Conservation (phyloP, 2,113 vertebrate species). For the Dolichallabes microphthalmus region DNA sequence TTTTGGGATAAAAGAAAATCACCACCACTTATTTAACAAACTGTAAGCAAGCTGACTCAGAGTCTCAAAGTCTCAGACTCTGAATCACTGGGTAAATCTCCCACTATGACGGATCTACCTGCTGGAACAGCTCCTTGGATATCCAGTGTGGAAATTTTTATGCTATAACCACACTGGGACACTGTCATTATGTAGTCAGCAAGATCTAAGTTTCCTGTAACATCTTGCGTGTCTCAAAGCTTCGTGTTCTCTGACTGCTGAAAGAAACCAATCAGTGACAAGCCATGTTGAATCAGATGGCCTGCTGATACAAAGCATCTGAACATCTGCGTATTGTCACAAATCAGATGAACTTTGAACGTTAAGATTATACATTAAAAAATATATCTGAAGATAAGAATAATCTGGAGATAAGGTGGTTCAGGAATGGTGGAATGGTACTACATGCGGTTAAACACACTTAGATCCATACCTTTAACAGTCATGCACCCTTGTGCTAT, state of each 20-base stretch:
- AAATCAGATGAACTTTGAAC: background rate
- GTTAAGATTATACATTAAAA: background rate
- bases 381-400: too few relatives aligned
- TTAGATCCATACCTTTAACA: too few relatives aligned
- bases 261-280: constrained; percentile 22
- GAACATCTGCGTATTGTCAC: constrained; percentile 15
- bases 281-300: background rate
- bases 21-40: background rate
- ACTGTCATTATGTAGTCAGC: constrained; percentile 28
- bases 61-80: constrained; percentile 21
- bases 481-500: too few relatives aligned
- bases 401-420: background rate
- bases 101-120: constrained; percentile 17
- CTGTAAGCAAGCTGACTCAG: constrained; percentile 4
- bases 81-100: constrained; percentile 48
- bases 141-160: constrained; percentile 31
- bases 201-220: constrained; percentile 23
- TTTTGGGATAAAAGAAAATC: background rate
- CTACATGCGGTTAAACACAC: background rate
- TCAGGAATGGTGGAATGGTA: background rate
- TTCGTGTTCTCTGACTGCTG: constrained; percentile 28
- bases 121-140: constrained; percentile 20
- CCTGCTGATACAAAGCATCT: background rate
- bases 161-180: constrained; percentile 20
- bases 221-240: constrained; percentile 24